Base-by-base conservation (phyloP, 2,113 vertebrate genomes). In the Columba livia region DNA sequence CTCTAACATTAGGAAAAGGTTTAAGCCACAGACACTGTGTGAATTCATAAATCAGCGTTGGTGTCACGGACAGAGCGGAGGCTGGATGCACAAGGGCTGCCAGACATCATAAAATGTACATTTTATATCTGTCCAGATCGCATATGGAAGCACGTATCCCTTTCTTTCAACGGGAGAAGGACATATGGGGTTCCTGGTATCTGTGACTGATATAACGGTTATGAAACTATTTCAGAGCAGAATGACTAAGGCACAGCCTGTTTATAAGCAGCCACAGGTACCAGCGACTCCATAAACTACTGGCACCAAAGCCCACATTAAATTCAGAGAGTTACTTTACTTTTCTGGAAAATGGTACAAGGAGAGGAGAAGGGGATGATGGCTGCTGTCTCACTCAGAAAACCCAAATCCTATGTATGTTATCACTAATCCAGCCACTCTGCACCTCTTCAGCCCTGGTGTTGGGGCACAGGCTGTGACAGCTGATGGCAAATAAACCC, bases 121-220 rank as follows among this genome's bases (percentile, higher is more conserved):
- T 40, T 48, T 24, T 34, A 0, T 51, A 10, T 65, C 12, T 88
- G 69, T 47, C 38, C 64, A 42, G 53, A 34, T 2, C 2, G 0
- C 4, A 44, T 5, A 16, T 2, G 54, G 79, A 88, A 88, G 40
- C 18, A 78, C 3, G 2, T 7, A 24, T 44, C 16, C 38, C 29
- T 32, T 60, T 62, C 48, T 38, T 69, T 29, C 18, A 7, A 10
- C 12, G 11, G 40, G 44, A 53, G 17, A 21, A 71, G 61, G 26
- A 71, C 9, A 1, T 26, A 29, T 17, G 14, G 66, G 48, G 75
- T 4, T 92, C 54, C 42, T 34, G 25, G 28, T 15, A 2, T 0
- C 21, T 9, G 36, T 32, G 71, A 82, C 51, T 17, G 58, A 65
- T 6, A 53, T 78, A 16, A 17, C 0, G 0, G 40, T 2, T 10